Evolutionary conservation across 2,797 vertebrate genomes (phyloP).

Genomic region (Schizopygopsis malacanthus): DNA sequence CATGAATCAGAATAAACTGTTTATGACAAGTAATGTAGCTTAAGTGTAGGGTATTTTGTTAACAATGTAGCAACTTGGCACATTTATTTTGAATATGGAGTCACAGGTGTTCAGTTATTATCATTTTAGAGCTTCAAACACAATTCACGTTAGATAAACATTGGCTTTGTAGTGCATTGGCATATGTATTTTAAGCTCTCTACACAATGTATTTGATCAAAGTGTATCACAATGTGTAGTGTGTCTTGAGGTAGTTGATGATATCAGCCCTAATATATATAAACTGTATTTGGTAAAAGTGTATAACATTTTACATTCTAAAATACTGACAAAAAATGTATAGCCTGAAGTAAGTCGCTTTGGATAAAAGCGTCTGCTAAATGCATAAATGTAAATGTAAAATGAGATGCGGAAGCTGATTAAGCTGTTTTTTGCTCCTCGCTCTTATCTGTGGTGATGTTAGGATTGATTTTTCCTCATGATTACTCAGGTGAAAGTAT

Average conservation of each 20-base stretch:
- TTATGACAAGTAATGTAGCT: not conserved
- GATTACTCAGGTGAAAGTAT: constrained; percentile 1
- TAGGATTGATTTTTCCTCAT: constrained; percentile 25
- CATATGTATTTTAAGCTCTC: not conserved
- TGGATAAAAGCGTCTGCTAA: too few species aligned
- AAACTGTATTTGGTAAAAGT: not conserved
- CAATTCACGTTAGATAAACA: not conserved
- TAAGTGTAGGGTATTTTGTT: not conserved
- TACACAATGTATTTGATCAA: not conserved
- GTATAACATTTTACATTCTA: not conserved
- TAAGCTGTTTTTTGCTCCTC: constrained; percentile 26
- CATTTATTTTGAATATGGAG: not conserved
- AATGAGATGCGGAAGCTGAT: constrained; percentile 15
- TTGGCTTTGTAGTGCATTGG: not conserved
- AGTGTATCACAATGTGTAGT: not conserved
- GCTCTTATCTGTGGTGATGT: constrained; percentile 17
- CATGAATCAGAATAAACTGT: not conserved
- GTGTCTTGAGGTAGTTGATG: not conserved
- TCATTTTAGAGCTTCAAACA: not conserved
- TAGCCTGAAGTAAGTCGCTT: too few species aligned
- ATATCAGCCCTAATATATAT: not conserved
- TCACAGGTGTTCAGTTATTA: not conserved
- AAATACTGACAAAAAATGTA: not conserved
- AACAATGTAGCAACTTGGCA: not conserved
- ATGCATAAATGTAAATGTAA: not conserved